Evolutionary conservation across 2,888 invertebrate genomes (phyloP).

Genomic region (Tribolium freemani): DNA sequence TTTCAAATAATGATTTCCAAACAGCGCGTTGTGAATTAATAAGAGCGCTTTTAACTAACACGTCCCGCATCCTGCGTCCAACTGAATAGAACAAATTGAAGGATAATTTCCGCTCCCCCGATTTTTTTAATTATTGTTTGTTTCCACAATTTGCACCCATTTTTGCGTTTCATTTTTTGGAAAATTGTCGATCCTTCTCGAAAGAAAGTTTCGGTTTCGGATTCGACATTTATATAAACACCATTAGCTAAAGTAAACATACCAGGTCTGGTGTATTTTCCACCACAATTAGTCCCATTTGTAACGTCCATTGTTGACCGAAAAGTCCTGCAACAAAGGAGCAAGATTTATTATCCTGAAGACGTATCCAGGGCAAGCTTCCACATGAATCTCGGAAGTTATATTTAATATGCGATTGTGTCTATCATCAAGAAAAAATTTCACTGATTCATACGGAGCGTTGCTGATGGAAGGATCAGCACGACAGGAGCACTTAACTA

Average conservation of each 20-base stretch:
- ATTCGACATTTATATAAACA: slow-evolving; percentile 24
- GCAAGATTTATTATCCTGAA: background rate
- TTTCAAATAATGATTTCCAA: no score
- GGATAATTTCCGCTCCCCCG: background rate
- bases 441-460: background rate
- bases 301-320: slow-evolving; percentile 23
- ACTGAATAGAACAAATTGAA: no score
- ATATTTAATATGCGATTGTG: no score
- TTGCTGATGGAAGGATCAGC: background rate
- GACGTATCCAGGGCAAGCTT: background rate
- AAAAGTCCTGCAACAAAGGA: slow-evolving; percentile 24
- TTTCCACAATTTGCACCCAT: background rate
- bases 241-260: slow-evolving; percentile 23
- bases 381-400: background rate
- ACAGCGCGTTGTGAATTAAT: no score
- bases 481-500: background rate
- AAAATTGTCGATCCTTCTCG: background rate
- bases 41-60: no score
- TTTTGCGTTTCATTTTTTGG: background rate
- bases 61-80: no score
- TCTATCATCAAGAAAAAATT: background rate
- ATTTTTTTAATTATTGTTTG: background rate
- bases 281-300: slow-evolving; percentile 23
- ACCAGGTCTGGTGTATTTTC: slow-evolving; percentile 23
- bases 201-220: slow-evolving; percentile 12